Conservation (phyloP, 2,113 vertebrate species). For the Chloroceryle aenea region DNA sequence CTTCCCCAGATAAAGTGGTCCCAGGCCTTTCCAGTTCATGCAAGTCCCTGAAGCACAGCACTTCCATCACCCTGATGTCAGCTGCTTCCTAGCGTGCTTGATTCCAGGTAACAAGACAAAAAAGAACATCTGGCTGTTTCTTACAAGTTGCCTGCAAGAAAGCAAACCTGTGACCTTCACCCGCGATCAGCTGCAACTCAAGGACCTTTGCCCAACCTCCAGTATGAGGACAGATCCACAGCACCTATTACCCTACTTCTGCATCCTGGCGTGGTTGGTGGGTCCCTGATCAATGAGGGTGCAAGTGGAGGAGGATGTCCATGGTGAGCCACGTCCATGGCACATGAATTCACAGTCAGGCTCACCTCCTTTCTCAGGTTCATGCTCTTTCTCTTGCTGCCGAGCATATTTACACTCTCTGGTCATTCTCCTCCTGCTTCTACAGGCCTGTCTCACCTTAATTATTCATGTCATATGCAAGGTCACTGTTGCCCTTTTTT, state of each 20-base stretch:
- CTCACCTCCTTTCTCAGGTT: not conserved
- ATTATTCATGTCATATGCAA: not conserved
- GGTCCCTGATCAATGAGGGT: not conserved
- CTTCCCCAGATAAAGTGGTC: not conserved
- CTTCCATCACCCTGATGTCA: not conserved
- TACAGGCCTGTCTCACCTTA: not conserved
- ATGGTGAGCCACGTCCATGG: not conserved
- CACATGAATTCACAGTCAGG: not conserved
- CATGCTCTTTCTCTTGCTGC: not conserved
- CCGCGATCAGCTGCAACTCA: not conserved
- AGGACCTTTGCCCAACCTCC: not conserved
- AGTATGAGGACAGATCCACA: not conserved
- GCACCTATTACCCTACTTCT: not conserved
- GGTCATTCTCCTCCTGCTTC: not conserved
- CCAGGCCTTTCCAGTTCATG: not conserved
- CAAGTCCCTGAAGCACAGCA: not conserved
- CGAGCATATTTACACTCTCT: not conserved
- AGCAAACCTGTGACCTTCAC: not conserved
- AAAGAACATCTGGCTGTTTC: not conserved
- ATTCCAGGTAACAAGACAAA: not conserved
- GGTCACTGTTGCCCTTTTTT: not conserved
- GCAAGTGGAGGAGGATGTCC: fast-evolving
- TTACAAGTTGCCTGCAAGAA: not conserved
- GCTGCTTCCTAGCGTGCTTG: not conserved
- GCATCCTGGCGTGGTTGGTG: not conserved